Evolutionary conservation across 2,113 vertebrate genomes (phyloP).

Genomic region (Apodemus sylvaticus): DNA sequence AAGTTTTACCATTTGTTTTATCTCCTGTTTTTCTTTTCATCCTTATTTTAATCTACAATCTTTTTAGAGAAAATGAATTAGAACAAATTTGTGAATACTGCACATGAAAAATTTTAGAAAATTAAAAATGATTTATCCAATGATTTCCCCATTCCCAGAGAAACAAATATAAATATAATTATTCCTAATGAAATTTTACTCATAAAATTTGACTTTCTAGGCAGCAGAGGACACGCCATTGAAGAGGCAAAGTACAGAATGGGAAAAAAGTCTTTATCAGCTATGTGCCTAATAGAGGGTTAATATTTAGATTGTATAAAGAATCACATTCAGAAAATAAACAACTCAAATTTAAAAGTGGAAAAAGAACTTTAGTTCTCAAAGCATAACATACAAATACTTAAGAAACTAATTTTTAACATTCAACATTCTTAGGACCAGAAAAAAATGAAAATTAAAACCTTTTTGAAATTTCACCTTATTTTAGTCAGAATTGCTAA

Average conservation of each 20-base stretch:
- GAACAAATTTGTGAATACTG: neutral
- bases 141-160: neutral
- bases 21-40: conserved; percentile 48
- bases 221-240: neutral
- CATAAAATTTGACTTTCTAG: neutral
- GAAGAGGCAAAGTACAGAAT: neutral
- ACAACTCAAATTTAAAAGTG: neutral
- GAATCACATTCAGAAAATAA: neutral
- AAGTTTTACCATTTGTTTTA: conserved; percentile 32
- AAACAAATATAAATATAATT: neutral
- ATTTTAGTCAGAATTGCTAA: neutral
- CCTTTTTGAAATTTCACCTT: neutral
- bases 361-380: neutral
- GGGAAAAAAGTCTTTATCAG: neutral
- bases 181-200: neutral
- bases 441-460: neutral
- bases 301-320: neutral
- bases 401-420: neutral
- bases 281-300: neutral
- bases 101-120: conserved; percentile 17
- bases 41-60: neutral
- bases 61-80: conserved; percentile 23
- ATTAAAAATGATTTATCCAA: neutral
- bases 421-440: neutral
- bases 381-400: neutral